phyloP scores from a whole-genome alignment of 2,113 vertebrate species.

The Lethenteron camtschaticum region DNA sequence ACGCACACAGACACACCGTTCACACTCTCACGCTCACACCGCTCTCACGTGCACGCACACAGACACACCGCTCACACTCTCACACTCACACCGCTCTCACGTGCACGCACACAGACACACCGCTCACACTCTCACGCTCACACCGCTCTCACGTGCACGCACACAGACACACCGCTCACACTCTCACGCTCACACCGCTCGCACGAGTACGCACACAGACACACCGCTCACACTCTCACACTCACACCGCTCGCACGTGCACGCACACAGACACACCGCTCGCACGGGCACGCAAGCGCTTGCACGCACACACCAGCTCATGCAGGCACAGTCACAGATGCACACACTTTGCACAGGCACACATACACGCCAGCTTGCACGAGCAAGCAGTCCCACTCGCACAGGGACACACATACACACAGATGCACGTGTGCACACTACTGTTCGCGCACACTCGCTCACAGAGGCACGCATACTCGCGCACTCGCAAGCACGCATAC shows the following conservation, averaged over 20 bases:
- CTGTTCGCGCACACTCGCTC: too few relatives aligned
- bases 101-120: neutral
- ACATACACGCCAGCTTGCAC: too few relatives aligned
- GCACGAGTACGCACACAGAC: neutral
- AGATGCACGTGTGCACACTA: too few relatives aligned
- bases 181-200: neutral
- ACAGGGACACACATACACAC: too few relatives aligned
- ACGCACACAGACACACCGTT: neutral
- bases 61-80: too few relatives aligned
- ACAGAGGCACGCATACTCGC: too few relatives aligned
- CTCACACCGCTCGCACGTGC: neutral
- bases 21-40: neutral
- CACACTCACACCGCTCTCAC: neutral
- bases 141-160: neutral
- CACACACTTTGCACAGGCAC: too few relatives aligned
- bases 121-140: neutral
- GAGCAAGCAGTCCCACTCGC: too few relatives aligned
- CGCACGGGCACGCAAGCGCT: neutral
- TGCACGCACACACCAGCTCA: too few relatives aligned
- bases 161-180: neutral
- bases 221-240: neutral
- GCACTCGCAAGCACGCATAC: too few relatives aligned
- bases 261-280: neutral
- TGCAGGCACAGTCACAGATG: too few relatives aligned
- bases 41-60: neutral